phyloP scores from a whole-genome alignment of 2,113 vertebrate species.

The Paedocypris sp. region DNA sequence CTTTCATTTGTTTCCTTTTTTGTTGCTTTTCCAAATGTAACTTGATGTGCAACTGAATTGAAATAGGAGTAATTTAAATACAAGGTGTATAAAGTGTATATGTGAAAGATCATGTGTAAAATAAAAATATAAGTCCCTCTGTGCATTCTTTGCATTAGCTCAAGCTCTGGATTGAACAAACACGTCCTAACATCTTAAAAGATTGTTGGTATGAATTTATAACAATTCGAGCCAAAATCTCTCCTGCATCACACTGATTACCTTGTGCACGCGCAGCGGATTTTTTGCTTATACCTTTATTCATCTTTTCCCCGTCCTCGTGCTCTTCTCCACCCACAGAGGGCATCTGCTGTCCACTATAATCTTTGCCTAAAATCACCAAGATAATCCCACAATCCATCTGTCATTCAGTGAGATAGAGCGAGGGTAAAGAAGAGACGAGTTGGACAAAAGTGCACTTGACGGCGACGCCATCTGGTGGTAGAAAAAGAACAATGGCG shows the following conservation, averaged over 20 bases:
- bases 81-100: constrained; percentile 53
- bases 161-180: too few relatives aligned
- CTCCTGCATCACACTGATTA: neutral
- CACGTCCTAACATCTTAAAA: neutral
- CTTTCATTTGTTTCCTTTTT: constrained; percentile 39
- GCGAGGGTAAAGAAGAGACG: too few relatives aligned
- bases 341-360: constrained; percentile 64
- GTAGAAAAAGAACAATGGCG: too few relatives aligned
- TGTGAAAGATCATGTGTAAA: constrained; percentile 58
- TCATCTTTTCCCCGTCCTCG: constrained; percentile 26
- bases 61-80: constrained; percentile 32
- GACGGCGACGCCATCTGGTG: constrained; percentile 23
- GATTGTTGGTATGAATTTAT: neutral
- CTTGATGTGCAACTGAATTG: constrained; percentile 26
- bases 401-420: constrained; percentile 46
- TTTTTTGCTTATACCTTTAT: constrained; percentile 3
- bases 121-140: constrained; percentile 46
- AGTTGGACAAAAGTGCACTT: constrained; percentile 14
- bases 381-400: constrained; percentile 64
- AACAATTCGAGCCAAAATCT: neutral
- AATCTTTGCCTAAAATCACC: constrained; percentile 69
- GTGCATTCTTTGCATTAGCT: constrained; percentile 21
- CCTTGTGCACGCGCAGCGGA: neutral
- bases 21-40: constrained; percentile 31
- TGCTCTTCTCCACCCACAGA: constrained; percentile 54